Evolutionary conservation across 2,888 invertebrate species (phyloP).

Genomic region (Cryptophagus acutangulus): DNA sequence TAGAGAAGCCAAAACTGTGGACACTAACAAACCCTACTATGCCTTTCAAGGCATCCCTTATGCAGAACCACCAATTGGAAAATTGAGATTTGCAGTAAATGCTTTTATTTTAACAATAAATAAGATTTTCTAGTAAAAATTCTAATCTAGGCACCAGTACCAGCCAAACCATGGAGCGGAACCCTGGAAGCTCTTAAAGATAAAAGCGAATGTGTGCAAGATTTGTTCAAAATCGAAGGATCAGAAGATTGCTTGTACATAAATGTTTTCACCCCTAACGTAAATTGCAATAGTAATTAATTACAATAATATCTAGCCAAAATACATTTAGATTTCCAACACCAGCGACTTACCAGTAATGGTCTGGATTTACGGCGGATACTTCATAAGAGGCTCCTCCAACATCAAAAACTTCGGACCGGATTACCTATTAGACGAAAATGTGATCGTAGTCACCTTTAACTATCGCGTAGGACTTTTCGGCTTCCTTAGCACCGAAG

Average conservation of each 20-base stretch:
- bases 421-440: constrained; percentile 35
- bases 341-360: constrained; percentile 35
- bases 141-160: constrained; percentile 7
- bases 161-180: constrained; percentile 23
- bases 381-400: constrained; percentile 29
- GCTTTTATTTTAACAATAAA: too few relatives aligned
- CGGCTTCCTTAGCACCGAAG: constrained; percentile 32
- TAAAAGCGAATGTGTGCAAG: constrained; percentile 24
- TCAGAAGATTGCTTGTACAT: constrained; percentile 34
- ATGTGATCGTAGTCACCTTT: constrained; percentile 34
- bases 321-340: too few relatives aligned
- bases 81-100: too few relatives aligned
- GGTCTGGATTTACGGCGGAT: constrained; percentile 38
- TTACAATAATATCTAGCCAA: too few relatives aligned
- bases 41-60: too few relatives aligned
- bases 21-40: too few relatives aligned
- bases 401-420: constrained; percentile 30
- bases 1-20: too few relatives aligned
- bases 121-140: too few relatives aligned
- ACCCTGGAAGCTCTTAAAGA: constrained; percentile 27
- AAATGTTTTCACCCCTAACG: constrained; percentile 33
- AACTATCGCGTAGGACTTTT: constrained; percentile 39
- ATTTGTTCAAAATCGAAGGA: too few relatives aligned
- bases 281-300: constrained; percentile 18
- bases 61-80: too few relatives aligned